Evolutionary conservation across 35 echinoderm and acorn worm species (phyloP).

Genomic region (Diadema setosum): DNA sequence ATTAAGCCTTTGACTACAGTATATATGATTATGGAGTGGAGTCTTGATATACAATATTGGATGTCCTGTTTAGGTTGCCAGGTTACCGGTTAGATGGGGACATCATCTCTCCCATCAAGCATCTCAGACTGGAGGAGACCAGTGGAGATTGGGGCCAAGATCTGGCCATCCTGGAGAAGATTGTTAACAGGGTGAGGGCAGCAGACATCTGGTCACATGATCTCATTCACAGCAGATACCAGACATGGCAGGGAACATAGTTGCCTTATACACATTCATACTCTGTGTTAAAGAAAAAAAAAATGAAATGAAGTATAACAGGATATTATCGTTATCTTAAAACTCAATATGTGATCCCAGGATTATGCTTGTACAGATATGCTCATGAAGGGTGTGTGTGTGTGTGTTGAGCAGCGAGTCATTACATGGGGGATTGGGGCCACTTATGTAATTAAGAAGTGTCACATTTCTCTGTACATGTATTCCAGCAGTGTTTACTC

Average conservation of each 20-base stretch:
- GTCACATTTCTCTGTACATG: neutral
- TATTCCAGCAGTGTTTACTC: too few relatives aligned
- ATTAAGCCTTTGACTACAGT: too few relatives aligned
- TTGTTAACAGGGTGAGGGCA: conserved; percentile 73
- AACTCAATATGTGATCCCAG: too few relatives aligned
- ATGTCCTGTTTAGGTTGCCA: conserved; percentile 41
- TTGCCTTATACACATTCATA: neutral
- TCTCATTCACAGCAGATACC: neutral
- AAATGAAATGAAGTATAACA: neutral
- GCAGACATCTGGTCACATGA: neutral
- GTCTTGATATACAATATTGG: too few relatives aligned
- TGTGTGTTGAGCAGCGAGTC: neutral
- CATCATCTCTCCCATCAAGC: conserved; percentile 68
- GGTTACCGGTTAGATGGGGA: conserved; percentile 52
- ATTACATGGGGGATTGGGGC: neutral
- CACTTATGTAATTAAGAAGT: neutral
- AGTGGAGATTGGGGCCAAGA: conserved; percentile 37
- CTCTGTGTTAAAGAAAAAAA: neutral
- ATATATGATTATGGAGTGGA: too few relatives aligned
- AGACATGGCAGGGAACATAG: too few relatives aligned
- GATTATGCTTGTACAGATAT: too few relatives aligned
- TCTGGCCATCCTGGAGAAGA: conserved; percentile 38
- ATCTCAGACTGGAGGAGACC: conserved; percentile 40
- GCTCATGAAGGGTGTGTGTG: too few relatives aligned
- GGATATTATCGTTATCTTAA: neutral